Base-by-base conservation (phyloP, 2,113 vertebrate genomes). In the Bujurquina vittata region DNA sequence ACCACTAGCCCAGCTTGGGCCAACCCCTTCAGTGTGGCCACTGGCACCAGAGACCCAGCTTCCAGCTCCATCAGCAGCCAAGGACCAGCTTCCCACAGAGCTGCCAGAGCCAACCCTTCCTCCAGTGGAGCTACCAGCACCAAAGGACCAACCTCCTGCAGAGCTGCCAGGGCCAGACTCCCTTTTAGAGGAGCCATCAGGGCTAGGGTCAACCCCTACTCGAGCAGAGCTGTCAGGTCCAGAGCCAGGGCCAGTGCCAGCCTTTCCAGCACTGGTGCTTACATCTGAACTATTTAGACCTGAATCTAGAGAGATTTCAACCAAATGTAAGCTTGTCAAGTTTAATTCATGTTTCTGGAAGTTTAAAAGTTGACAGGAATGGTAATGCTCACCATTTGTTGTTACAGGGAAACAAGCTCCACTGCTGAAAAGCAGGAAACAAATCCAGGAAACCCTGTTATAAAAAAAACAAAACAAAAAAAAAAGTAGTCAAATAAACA, bases 151-250 rank as follows among this genome's bases (percentile, higher is more conserved):
- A 1, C 26, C 0, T 2, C 15, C 15, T 29, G 26, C 1, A 29
- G 57, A 26, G 0, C 0, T 31, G 3, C 57, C 11, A 14, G 54
- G 54, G 10, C n/a, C n/a, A 22, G 22, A 20, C n/a, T 1, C 52
- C n/a, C 1, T 14, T 15, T 5, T 2, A 49, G 5, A 18, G 46
- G 17, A 7, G 2, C 17, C 7, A 1, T 15, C 46, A 18, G 15
- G 46, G 6, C 5, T 6, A 52, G 22, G 22, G 33, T 0, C 0
- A 63, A 22, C 11, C 22, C 4, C 20, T 7, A 17, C 33, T 40
- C 20, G 0, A 63, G 20, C 0, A 40, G 20, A 35, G 10, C 59
- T 8, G 8, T 20, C 9, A 1, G 0, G 8, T 18, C 2, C 26
- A 10, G 26, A 14, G 2, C 8, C 46, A 43, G 35, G 37, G 62